These are phyloP conservation scores for Xiphias gladius DNA, from an alignment of 2,113 vertebrate species.

Conservation along the genomic window DNA sequence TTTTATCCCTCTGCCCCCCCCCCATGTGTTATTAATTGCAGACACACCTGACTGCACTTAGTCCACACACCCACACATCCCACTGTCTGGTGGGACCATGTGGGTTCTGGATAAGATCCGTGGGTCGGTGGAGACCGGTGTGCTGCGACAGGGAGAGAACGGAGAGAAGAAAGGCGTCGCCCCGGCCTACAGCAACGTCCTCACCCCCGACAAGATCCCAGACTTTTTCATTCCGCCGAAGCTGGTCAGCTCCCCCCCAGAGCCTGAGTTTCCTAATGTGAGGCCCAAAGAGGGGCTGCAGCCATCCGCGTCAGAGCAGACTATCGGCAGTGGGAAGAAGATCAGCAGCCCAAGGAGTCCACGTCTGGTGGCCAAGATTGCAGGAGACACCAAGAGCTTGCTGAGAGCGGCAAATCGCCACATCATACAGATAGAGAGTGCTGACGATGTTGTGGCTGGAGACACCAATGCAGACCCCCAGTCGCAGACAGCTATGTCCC, in stretches of 20 bases:
- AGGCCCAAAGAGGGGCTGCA: constrained; percentile 81
- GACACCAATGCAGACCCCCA: constrained; percentile 91
- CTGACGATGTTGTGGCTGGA: constrained; percentile 87
- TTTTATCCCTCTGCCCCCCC: constrained; percentile 34
- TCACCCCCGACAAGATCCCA: constrained; percentile 97
- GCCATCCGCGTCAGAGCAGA: constrained; percentile 87
- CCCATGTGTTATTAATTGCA: constrained; percentile 67
- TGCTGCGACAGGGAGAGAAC: constrained; percentile 81
- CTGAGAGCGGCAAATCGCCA: constrained; percentile 89
- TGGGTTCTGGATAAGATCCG: constrained; percentile 96
- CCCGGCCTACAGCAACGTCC: constrained; percentile 92
- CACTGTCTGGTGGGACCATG: constrained; percentile 82
- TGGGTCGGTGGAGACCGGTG: constrained; percentile 88
- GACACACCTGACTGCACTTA: constrained; percentile 62
- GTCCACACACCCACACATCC: constrained; percentile 37
- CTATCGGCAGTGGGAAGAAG: constrained; percentile 81
- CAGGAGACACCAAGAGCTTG: constrained; percentile 88
- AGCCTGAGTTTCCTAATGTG: constrained; percentile 79
- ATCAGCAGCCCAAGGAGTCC: constrained; percentile 91
- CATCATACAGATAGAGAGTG: constrained; percentile 96
- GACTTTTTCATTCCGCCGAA: constrained; percentile 98
- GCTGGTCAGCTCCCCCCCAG: constrained; percentile 86
- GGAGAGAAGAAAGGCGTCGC: constrained; percentile 84
- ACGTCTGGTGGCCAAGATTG: constrained; percentile 86
- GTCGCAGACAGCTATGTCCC: constrained; percentile 91